Evolutionary conservation across 2,797 vertebrate genomes (phyloP).

Genomic region (Tangara arthus): DNA sequence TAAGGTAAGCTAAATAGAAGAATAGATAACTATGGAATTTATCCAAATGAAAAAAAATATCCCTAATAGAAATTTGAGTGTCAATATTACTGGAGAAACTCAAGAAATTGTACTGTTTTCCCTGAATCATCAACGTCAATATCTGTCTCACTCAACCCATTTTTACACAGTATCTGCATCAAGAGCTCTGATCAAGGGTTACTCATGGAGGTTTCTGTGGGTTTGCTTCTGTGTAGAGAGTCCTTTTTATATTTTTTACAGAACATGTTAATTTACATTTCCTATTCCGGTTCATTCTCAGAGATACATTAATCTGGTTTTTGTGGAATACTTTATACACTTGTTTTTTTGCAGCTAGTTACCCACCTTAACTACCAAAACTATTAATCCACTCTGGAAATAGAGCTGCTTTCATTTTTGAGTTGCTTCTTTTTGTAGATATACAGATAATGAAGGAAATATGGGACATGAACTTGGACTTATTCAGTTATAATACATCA

Average conservation of each 20-base stretch:
- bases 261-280: background rate
- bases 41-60: background rate
- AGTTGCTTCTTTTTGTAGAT: background rate
- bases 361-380: background rate
- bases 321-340: background rate
- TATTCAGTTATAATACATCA: background rate
- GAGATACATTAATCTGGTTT: background rate
- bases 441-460: background rate
- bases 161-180: background rate
- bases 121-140: background rate
- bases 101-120: background rate
- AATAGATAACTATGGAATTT: background rate
- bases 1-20: background rate
- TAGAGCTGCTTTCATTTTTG: background rate
- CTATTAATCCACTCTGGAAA: background rate
- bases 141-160: background rate
- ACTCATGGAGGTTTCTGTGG: background rate
- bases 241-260: background rate
- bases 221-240: background rate
- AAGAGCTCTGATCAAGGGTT: background rate
- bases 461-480: background rate
- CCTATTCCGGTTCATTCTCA: background rate
- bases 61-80: background rate
- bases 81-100: background rate
- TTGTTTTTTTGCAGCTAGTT: background rate